A percentile compares a stretch with the other conserved stretches of the same genome.
Evolutionary conservation across 2,113 vertebrate genomes (phyloP).

Genomic region (Paradoxurus hermaphroditus): DNA sequence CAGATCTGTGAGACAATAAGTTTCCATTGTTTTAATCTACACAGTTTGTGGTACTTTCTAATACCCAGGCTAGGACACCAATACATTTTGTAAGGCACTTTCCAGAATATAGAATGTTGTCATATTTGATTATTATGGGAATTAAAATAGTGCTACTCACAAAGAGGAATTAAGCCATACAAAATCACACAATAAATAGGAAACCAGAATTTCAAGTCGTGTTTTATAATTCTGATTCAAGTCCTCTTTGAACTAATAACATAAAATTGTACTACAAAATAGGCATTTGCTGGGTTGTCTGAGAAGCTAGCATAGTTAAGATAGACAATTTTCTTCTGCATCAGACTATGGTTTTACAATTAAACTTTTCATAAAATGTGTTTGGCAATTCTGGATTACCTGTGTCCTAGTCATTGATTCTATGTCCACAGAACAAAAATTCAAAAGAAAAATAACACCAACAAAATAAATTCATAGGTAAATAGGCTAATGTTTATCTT

Average conservation of each 20-base stretch:
- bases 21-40: neutral
- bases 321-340: neutral
- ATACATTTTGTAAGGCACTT: neutral
- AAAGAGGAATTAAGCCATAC: neutral
- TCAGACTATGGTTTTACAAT: neutral
- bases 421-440: neutral
- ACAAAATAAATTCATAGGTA: neutral
- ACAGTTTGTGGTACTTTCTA: neutral
- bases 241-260: neutral
- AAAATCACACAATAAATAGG: neutral
- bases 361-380: neutral
- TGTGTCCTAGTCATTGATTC: neutral
- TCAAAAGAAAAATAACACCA: neutral
- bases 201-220: neutral
- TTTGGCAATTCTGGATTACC: neutral
- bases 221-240: neutral
- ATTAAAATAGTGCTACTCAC: neutral
- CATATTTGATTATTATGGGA: neutral
- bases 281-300: neutral
- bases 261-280: neutral
- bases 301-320: neutral
- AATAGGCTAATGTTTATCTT: neutral
- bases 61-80: neutral
- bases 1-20: neutral
- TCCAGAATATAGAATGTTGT: neutral